Evolutionary conservation across 2,797 vertebrate species (phyloP).

Genomic region (Crossoptilon crossoptilon): DNA sequence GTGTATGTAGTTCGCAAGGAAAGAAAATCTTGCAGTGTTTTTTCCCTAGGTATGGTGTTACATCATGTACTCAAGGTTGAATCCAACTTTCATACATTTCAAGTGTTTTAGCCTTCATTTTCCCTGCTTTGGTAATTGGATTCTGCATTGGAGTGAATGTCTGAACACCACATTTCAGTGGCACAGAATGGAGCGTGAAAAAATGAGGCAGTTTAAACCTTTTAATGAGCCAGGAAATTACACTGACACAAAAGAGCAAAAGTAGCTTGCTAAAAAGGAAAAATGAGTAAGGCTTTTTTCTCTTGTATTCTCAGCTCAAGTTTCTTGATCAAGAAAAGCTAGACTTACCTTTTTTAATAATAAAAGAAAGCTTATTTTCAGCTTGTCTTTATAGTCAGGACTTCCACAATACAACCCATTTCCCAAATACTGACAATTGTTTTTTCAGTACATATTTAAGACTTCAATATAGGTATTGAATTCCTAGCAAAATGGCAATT

Average conservation of each 20-base stretch:
- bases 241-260: not conserved
- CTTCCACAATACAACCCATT: not conserved
- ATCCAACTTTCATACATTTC: not conserved
- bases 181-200: not conserved
- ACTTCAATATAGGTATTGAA: not conserved
- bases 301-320: not conserved
- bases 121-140: not conserved
- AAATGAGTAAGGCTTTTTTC: not conserved
- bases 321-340: not conserved
- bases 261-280: not conserved
- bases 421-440: not conserved
- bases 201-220: not conserved
- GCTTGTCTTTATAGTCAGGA: not conserved
- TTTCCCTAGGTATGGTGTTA: not conserved
- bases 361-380: constrained; percentile 20
- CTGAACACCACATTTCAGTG: not conserved
- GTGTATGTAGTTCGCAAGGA: not conserved
- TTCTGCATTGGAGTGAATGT: not conserved
- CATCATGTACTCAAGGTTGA: not conserved
- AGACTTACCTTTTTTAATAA: not conserved
- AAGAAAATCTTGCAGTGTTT: not conserved
- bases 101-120: not conserved
- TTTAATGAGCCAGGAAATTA: not conserved
- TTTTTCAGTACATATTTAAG: not conserved
- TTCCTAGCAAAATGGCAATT: not conserved